Base-by-base conservation (phyloP, 2,888 invertebrate species). In the Ectobius pallidus region DNA sequence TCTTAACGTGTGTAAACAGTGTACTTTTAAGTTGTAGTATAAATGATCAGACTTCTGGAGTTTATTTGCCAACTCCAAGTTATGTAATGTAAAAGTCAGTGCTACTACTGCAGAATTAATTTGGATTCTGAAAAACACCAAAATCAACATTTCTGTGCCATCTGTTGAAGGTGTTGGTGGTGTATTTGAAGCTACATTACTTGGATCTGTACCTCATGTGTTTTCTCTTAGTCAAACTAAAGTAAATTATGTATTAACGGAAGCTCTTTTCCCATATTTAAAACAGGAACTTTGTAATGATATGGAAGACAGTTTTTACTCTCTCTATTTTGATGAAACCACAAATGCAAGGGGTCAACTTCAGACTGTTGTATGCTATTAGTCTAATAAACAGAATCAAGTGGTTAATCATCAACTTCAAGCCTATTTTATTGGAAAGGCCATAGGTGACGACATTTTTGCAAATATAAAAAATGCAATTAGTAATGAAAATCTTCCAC, bases 191-290 rank as follows among this genome's bases (percentile, higher is more conserved):
- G 61, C 61, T 61, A 25, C 25, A 27, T 61, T 61, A 11, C 27
- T 2, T 14, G 61, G 32, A 61, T 25, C 25, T 61, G 32, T 3
- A 22, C 22, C 61, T 18, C 61, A 61, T 1, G 61, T 16, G 1
- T 61, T 61, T 61, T 6, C 61, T 61, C 61, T 61, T 14, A 61
- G 32, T 1, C 61, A 1, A 25, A 61, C 61, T 4, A 30, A 20
- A 30, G 22, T 61, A 61, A 61, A 61, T 27, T 61, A 61, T 61
- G 32, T 61, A 22, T 61, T 61, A 4, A 61, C 61, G 25, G 61
- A 61, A 61, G 2, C 27, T 27, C 32, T 61, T 61, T 25, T 27
- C 27, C 61, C 61, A 27, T 25, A 27, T 61, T 61, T 61, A 20
- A 22, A 61, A 6, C 61, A 61, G 32, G 27, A 61, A 20, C 61